These are phyloP conservation scores for Trididemnum miniatum DNA, from an alignment of 23 tunicate genomes.

Conservation along the genomic window DNA sequence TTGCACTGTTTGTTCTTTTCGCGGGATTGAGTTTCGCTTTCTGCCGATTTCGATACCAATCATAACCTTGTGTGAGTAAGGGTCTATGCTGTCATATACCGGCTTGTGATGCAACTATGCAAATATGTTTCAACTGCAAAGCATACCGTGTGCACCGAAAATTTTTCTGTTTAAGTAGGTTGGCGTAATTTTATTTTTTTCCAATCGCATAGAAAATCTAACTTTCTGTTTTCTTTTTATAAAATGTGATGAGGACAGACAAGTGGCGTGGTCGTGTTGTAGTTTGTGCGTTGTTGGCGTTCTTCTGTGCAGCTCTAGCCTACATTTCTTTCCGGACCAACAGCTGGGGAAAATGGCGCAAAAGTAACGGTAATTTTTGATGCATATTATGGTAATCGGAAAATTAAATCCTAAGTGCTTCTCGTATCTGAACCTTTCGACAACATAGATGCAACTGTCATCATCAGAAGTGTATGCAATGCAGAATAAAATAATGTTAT, in stretches of 20 bases:
- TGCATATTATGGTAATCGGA: background rate
- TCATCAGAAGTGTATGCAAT: too few relatives aligned
- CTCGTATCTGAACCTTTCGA: too few relatives aligned
- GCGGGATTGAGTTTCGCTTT: too few relatives aligned
- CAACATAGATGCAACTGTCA: too few relatives aligned
- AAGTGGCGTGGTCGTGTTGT: conserved; percentile 31
- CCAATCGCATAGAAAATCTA: background rate
- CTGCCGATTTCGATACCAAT: too few relatives aligned
- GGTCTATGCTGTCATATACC: too few relatives aligned
- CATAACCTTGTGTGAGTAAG: too few relatives aligned
- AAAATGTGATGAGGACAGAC: conserved; percentile 51
- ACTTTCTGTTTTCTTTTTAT: background rate
- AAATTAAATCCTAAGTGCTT: background rate
- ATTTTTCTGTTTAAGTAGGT: background rate
- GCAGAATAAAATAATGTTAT: too few relatives aligned
- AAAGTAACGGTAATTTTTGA: conserved; percentile 37
- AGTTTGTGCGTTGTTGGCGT: conserved; percentile 32
- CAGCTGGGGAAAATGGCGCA: conserved; percentile 82
- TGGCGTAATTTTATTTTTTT: background rate
- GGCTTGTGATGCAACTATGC: too few relatives aligned
- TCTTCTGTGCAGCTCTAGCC: conserved; percentile 21
- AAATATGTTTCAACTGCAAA: too few relatives aligned
- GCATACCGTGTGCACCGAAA: too few relatives aligned
- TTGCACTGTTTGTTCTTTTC: too few relatives aligned
- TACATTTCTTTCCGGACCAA: conserved; percentile 47